Percentiles rank a stretch among this genome's conserved stretches.
Conservation (phyloP, 2,797 vertebrate genomes). For the Epinephelus malabaricus region DNA sequence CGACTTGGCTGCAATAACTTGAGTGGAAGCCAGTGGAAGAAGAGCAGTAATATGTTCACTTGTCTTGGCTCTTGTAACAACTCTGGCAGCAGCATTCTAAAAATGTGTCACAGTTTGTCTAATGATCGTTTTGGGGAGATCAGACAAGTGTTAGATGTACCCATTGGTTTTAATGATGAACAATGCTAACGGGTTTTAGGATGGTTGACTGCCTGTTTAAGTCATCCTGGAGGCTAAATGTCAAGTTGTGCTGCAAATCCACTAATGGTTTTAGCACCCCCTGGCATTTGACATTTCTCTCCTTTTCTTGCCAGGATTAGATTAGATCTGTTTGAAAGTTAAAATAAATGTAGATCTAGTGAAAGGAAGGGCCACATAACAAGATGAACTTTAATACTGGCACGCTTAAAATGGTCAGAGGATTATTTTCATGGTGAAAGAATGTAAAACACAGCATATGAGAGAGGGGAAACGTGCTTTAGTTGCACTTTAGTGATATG, state of each 20-base stretch:
- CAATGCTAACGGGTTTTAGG: constrained; percentile 1
- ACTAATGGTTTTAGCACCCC: constrained; percentile 21
- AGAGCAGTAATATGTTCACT: background rate
- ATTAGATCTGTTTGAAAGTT: constrained; percentile 40
- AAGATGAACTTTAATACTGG: constrained; percentile 13
- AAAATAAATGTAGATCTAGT: constrained; percentile 3
- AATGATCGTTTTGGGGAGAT: background rate
- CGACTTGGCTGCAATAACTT: no score
- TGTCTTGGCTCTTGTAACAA: background rate
- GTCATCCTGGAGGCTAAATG: constrained; percentile 26
- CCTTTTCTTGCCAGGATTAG: constrained; percentile 8
- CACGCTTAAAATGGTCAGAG: constrained; percentile 28
- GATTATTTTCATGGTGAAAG: constrained; percentile 18
- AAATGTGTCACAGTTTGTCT: background rate
- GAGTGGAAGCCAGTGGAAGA: background rate
- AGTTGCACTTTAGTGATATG: background rate
- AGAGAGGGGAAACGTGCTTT: background rate
- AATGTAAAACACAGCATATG: background rate
- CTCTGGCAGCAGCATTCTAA: background rate
- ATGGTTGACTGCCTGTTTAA: constrained; percentile 8
- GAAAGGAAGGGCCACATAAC: background rate
- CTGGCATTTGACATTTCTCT: constrained; percentile 39
- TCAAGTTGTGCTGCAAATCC: constrained; percentile 22
- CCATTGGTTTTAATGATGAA: constrained; percentile 18
- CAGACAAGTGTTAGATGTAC: background rate